Evolutionary conservation across 1,140 invertebrate species (phyloP), one percentile per base, ranked within the genome.

Genomic region (Drosophila ananassae): DNA sequence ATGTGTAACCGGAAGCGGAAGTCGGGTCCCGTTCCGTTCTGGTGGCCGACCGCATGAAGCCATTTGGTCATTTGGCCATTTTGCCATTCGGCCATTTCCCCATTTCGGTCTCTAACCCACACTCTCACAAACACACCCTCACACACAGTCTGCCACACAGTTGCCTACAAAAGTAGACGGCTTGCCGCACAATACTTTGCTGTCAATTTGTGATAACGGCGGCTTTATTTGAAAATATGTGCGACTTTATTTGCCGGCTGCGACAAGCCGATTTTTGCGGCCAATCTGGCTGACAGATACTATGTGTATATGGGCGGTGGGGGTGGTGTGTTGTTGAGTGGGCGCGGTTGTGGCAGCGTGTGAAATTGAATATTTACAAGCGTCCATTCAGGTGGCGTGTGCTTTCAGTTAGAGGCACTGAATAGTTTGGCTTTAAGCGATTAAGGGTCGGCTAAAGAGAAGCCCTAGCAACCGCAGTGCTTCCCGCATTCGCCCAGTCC

Each of bases 181-280:
- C 39, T 46, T 51, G 68, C 59, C 69, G 61, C 64, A 80, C 78
- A 81, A 81, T 77, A 77, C 75, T 77, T 84, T 83, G 76, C 76
- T 76, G 80, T 84, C 79, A 83, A 83, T 84, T 84, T 84, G 80
- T 84, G 79, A 84, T 83, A 83, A 68, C 71, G 67, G 72, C 80
- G 50, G 76, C 72, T 76, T 83, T 84, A 83, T 83, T 83, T 83
- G 28, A 59, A 79, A 82, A 84, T 73, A 73, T 84, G 48, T 75
- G 77, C 75, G 74, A 69, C 62, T 78, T 74, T 83, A 78, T 74
- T 83, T 52, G 30, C 68, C 50, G 61, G 41, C 56, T 44, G 54
- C 37, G 66, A 30, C 63, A 55, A 50, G 32, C 51, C 67, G 63
- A 69, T 57, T 69, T 64, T 69, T 57, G 67, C 22, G 51, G 63